A percentile compares a stretch with the other conserved stretches of the same genome.
Evolutionary conservation across 2,113 vertebrate species (phyloP).

Genomic region (Astatotilapia flaviijosephi): DNA sequence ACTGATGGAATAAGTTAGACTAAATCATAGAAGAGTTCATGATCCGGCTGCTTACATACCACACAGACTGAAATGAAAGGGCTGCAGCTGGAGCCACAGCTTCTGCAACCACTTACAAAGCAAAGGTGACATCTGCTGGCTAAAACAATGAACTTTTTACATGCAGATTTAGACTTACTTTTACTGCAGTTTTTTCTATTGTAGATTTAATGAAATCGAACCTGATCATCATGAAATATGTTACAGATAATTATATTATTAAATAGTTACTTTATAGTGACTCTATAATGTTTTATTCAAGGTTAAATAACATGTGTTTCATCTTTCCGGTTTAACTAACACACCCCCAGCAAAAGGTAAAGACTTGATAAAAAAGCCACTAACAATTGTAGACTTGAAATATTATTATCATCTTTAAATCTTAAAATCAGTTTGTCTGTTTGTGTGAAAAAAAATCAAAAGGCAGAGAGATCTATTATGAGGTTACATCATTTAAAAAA

Average conservation of each 20-base stretch:
- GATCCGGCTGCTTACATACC: neutral
- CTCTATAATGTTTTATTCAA: neutral
- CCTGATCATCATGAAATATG: neutral
- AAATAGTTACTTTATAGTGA: neutral
- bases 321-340: neutral
- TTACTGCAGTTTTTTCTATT: neutral
- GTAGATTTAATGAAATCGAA: neutral
- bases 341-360: neutral
- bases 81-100: neutral
- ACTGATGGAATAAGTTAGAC: neutral
- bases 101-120: neutral
- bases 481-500: neutral
- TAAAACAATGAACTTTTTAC: neutral
- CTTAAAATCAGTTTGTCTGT: neutral
- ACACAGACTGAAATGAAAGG: neutral
- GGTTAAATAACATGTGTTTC: neutral
- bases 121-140: conserved; percentile 59
- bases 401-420: neutral
- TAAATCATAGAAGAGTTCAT: neutral
- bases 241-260: neutral
- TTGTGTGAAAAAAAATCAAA: neutral
- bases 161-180: neutral
- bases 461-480: neutral
- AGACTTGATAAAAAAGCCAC: neutral
- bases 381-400: neutral